phyloP scores from a whole-genome alignment of 1,140 invertebrate species.

The Ceratosolen solmsi region DNA sequence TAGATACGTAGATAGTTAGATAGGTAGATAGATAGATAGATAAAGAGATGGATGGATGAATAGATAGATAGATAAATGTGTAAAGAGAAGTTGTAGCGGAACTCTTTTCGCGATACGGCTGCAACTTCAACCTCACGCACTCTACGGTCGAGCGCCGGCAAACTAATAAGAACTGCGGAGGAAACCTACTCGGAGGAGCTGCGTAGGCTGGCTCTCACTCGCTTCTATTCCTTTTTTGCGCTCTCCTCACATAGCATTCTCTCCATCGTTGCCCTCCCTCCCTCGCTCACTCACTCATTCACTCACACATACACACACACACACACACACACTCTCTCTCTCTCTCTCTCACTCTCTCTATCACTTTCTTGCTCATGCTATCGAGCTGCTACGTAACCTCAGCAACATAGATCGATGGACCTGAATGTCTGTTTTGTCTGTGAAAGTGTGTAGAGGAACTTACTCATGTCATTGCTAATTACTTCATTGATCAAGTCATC shows the following conservation, averaged over 20 bases:
- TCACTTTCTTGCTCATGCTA: neutral
- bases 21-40: neutral
- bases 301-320: too few species aligned
- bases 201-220: neutral
- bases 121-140: neutral
- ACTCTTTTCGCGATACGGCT: constrained; percentile 2
- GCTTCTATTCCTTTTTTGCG: neutral
- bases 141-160: neutral
- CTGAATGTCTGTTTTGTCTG: neutral
- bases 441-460: neutral
- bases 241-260: neutral
- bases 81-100: constrained; percentile 24
- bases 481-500: neutral
- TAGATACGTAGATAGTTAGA: too few species aligned
- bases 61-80: neutral
- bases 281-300: too few species aligned
- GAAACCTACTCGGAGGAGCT: neutral
- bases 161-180: constrained; percentile 4
- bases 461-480: neutral
- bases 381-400: neutral
- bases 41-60: neutral
- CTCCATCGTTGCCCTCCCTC: neutral
- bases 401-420: neutral
- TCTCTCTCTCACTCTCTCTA: too few species aligned
- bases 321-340: too few species aligned